phyloP scores from a whole-genome alignment of 2,113 vertebrate genomes.

The Hypomesus transpacificus region DNA sequence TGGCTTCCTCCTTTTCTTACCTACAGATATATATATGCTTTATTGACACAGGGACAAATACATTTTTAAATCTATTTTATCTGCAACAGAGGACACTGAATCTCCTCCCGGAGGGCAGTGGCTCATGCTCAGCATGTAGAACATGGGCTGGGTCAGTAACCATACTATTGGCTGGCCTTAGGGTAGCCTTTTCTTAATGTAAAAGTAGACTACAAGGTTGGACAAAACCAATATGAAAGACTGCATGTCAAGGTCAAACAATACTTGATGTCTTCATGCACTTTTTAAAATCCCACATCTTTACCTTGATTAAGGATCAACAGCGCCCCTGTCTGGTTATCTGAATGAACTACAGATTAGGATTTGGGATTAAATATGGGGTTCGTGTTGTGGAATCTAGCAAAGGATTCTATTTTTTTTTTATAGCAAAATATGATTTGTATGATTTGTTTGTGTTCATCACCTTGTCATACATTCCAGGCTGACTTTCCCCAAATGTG shows the following conservation, averaged over 20 bases:
- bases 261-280: too few species aligned
- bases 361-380: not conserved
- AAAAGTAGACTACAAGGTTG: not conserved
- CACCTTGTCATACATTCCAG: slow-evolving; percentile 79
- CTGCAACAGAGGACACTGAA: not conserved
- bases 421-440: not conserved
- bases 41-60: not conserved
- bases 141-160: not conserved
- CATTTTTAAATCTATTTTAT: not conserved
- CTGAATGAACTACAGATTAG: slow-evolving; percentile 7
- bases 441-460: not conserved
- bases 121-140: not conserved
- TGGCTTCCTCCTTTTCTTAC: not conserved
- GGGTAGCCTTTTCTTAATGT: not conserved
- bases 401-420: too few species aligned
- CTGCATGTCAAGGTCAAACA: too few species aligned
- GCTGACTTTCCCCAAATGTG: slow-evolving; percentile 69
- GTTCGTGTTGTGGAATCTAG: too few species aligned
- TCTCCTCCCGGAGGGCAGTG: not conserved
- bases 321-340: slow-evolving; percentile 24
- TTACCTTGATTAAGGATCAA: not conserved
- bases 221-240: not conserved
- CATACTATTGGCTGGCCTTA: not conserved
- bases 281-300: too few species aligned
- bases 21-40: not conserved